phyloP scores from a whole-genome alignment of 2,888 invertebrate species.

The Candidula unifasciata region DNA sequence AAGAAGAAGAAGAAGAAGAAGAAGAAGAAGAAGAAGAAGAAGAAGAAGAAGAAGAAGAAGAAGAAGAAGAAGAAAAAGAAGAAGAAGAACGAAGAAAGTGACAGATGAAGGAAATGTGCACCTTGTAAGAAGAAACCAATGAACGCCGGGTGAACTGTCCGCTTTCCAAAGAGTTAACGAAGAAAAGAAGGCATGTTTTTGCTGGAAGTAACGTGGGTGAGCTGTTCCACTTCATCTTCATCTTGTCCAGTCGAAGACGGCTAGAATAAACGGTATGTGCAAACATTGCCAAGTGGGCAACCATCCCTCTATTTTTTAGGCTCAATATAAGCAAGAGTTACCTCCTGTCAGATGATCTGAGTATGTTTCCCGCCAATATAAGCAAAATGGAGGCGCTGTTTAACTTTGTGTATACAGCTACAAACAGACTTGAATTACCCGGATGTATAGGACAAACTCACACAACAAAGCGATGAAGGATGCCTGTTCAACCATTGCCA shows the following conservation, averaged over 20 bases:
- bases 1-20: no score
- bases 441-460: conserved; percentile 38
- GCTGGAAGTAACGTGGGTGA: conserved; percentile 1
- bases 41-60: no score
- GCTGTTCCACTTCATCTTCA: conserved; percentile 13
- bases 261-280: conserved; percentile 38
- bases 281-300: conserved; percentile 44
- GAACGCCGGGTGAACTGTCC: no score
- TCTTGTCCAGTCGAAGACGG: conserved; percentile 22
- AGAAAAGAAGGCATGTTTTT: not conserved
- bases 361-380: conserved; percentile 15
- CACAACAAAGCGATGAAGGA: conserved; percentile 40
- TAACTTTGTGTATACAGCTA: conserved; percentile 29
- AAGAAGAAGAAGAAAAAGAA: no score
- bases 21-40: no score
- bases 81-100: no score
- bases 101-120: no score
- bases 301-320: not conserved
- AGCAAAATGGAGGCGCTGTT: conserved; percentile 37
- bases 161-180: not conserved
- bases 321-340: conserved; percentile 34
- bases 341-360: conserved; percentile 20
- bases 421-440: conserved; percentile 39
- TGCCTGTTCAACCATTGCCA: not conserved
- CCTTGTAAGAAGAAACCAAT: no score